Conservation (phyloP, 2,113 vertebrate genomes). For the Engraulis encrasicolus region DNA sequence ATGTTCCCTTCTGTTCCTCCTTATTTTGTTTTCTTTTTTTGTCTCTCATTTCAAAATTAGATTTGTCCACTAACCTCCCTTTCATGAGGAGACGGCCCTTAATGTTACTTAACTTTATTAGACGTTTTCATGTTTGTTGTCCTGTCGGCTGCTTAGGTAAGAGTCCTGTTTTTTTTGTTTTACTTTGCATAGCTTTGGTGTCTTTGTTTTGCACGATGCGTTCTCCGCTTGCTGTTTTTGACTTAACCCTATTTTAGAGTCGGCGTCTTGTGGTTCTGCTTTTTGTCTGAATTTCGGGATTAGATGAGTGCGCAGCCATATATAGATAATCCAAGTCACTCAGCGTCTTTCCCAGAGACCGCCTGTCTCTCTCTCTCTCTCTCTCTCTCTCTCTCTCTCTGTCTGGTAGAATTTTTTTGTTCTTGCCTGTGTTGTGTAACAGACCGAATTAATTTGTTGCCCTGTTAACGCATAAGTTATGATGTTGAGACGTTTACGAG, state of each 20-base stretch:
- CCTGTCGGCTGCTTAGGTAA: not conserved
- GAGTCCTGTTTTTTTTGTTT: not conserved
- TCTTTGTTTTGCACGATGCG: not conserved
- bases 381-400: too few relatives aligned
- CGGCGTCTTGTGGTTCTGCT: too few relatives aligned
- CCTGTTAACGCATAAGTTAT: not conserved
- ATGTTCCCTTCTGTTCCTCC: too few relatives aligned
- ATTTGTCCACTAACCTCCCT: not conserved
- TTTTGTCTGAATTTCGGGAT: too few relatives aligned
- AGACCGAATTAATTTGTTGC: not conserved
- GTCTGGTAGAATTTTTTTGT: not conserved
- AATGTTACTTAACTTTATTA: not conserved
- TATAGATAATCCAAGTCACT: too few relatives aligned
- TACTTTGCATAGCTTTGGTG: not conserved
- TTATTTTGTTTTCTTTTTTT: too few relatives aligned
- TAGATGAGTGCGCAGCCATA: too few relatives aligned
- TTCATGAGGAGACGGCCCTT: not conserved
- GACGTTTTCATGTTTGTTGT: not conserved
- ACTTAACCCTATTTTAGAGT: too few relatives aligned
- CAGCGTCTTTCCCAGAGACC: too few relatives aligned
- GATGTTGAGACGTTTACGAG: not conserved
- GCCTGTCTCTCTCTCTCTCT: too few relatives aligned
- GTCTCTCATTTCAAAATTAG: not conserved
- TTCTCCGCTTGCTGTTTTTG: not conserved
- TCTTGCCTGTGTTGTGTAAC: not conserved